Conservation (phyloP, 2,797 vertebrate genomes). For the Eulemur rubriventer region DNA sequence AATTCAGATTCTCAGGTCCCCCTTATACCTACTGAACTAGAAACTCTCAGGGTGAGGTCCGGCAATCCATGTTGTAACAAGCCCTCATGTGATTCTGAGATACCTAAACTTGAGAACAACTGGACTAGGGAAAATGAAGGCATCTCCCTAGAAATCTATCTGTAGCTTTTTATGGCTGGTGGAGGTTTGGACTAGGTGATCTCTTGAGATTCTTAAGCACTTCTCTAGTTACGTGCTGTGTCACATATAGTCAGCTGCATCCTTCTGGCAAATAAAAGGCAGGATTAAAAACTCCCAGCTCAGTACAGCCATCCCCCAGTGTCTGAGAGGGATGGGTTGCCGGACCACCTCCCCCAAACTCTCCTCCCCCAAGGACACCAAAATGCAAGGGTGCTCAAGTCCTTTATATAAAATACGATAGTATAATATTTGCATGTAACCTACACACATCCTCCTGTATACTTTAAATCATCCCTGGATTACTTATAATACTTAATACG, state of each 20-base stretch:
- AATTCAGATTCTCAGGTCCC: background rate
- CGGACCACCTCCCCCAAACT: background rate
- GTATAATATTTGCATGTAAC: background rate
- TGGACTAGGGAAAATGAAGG: background rate
- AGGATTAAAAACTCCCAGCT: background rate
- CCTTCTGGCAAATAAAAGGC: background rate
- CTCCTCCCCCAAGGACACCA: background rate
- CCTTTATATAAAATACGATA: background rate
- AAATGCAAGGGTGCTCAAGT: background rate
- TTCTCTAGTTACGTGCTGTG: background rate
- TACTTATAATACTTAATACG: background rate
- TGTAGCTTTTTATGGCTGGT: background rate
- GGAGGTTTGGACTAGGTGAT: background rate
- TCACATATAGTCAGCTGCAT: background rate
- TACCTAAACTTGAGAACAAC: background rate
- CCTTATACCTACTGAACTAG: background rate
- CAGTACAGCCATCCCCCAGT: background rate
- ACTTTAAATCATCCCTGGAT: background rate
- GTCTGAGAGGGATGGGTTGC: background rate
- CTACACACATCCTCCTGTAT: background rate
- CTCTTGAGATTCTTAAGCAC: background rate
- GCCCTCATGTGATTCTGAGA: background rate
- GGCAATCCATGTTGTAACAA: background rate
- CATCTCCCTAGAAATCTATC: background rate
- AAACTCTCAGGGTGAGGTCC: background rate